These are phyloP conservation scores for Ceyx melanurus DNA, from an alignment of 2,113 vertebrate species.

Conservation along the genomic window DNA sequence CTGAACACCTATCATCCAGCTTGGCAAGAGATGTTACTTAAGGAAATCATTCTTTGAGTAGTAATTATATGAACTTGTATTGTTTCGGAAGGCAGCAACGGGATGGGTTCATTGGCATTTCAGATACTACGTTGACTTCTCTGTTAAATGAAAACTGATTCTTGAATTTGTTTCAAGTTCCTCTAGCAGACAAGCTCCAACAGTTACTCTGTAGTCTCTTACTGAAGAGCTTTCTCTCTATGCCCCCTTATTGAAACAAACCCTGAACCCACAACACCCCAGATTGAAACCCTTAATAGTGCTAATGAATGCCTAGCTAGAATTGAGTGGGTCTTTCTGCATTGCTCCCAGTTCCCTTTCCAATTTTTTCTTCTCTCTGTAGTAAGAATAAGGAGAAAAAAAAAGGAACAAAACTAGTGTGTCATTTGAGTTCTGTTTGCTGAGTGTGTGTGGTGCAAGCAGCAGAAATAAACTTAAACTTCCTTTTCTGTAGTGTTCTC, in stretches of 20 bases:
- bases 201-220: neutral
- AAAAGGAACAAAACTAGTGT: neutral
- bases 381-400: neutral
- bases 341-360: neutral
- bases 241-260: neutral
- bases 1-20: neutral
- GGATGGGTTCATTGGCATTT: accelerated
- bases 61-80: accelerated
- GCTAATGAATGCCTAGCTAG: neutral
- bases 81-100: neutral
- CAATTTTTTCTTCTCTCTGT: neutral
- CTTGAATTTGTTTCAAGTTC: neutral
- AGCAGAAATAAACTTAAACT: neutral
- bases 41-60: neutral
- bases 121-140: neutral
- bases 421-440: neutral
- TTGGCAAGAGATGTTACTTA: neutral
- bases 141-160: accelerated
- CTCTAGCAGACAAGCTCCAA: neutral
- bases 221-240: neutral
- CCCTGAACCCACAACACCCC: neutral
- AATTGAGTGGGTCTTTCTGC: neutral
- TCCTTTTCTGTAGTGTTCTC: neutral
- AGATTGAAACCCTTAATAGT: neutral
- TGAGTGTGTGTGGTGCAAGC: neutral